phyloP scores from a whole-genome alignment of 2,797 vertebrate species.

The Petrocephalus schoutedeni region DNA sequence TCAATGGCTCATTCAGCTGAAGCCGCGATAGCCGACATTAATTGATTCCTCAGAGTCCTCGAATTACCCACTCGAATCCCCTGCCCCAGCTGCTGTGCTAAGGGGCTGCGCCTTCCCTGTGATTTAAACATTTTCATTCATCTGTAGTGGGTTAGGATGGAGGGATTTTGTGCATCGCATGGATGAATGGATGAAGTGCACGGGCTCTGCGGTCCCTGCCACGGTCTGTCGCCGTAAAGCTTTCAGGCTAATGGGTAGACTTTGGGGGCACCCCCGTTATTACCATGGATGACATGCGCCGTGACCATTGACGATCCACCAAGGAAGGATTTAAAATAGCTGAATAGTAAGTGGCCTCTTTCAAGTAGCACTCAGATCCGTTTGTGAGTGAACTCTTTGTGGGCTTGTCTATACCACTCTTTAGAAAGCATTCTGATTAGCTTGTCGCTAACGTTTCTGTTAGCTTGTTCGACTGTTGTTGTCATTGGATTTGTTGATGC shows the following conservation, averaged over 20 bases:
- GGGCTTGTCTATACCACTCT: background rate
- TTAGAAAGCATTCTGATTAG: background rate
- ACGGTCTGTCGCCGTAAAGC: background rate
- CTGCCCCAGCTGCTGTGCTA: background rate
- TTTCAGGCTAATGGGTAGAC: slow-evolving; percentile 2
- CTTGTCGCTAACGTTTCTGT: background rate
- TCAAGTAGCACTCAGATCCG: background rate
- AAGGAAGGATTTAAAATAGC: background rate
- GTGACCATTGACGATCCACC: background rate
- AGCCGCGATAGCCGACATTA: background rate
- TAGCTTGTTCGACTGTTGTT: background rate
- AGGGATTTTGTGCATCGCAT: background rate
- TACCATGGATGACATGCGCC: background rate
- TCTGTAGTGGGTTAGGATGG: background rate
- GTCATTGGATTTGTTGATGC: background rate
- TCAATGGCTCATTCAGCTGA: slow-evolving; percentile 1
- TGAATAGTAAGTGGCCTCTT: background rate
- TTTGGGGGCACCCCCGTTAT: background rate
- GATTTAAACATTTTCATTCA: background rate
- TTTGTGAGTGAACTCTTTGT: background rate
- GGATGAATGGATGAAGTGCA: background rate
- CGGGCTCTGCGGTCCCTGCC: background rate
- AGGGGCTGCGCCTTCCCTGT: background rate
- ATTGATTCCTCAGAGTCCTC: slow-evolving; percentile 3
- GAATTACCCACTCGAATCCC: background rate